phyloP scores from a whole-genome alignment of 2,113 vertebrate genomes.

The Clarias gariepinus region DNA sequence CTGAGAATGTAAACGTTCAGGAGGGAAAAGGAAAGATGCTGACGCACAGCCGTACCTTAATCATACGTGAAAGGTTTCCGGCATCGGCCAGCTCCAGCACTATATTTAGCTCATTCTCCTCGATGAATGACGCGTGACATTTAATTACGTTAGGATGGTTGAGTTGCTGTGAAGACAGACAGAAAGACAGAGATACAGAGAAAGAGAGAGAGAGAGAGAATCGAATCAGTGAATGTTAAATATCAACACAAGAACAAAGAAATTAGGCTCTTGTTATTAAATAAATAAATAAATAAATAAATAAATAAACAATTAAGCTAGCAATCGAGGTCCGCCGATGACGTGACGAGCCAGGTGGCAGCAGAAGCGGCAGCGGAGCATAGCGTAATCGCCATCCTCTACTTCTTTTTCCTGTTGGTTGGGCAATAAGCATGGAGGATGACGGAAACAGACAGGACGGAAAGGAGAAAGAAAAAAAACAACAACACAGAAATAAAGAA shows the following conservation, averaged over 20 bases:
- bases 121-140: conserved; percentile 98
- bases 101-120: conserved; percentile 97
- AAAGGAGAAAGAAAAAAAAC: background rate
- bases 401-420: conserved; percentile 51
- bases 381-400: conserved; percentile 24
- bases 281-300: background rate
- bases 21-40: background rate
- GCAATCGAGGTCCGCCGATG: conserved; percentile 21
- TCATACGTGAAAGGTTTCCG: conserved; percentile 97
- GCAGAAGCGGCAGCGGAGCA: conserved; percentile 41
- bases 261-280: background rate
- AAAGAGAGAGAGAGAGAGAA: conserved; percentile 51
- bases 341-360: conserved; percentile 44
- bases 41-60: conserved; percentile 81
- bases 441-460: conserved; percentile 46
- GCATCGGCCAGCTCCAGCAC: conserved; percentile 97
- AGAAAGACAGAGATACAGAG: conserved; percentile 49
- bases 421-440: conserved; percentile 47
- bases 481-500: too few relatives aligned
- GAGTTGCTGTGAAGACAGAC: conserved; percentile 83
- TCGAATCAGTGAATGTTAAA: conserved; percentile 40
- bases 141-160: conserved; percentile 99
- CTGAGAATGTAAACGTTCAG: background rate
- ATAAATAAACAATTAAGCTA: conserved; percentile 32
- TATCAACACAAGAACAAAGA: background rate